These are phyloP conservation scores for Melangyna quadrimaculata DNA, from an alignment of 2,888 invertebrate genomes.

Conservation along the genomic window DNA sequence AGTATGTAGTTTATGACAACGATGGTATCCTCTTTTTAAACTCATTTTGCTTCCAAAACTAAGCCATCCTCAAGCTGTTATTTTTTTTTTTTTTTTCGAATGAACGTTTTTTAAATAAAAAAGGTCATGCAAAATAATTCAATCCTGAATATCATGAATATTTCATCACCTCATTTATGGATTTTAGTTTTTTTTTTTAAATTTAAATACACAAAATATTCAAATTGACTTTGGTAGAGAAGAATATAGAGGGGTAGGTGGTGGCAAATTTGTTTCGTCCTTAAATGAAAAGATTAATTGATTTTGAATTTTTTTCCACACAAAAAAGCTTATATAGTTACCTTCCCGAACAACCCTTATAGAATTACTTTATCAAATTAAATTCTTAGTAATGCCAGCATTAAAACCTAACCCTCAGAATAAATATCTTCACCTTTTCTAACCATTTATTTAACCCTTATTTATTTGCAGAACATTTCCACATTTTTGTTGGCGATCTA, in stretches of 20 bases:
- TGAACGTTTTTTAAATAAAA: neutral
- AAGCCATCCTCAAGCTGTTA: neutral
- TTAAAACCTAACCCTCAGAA: neutral
- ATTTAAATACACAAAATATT: neutral
- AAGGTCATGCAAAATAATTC: neutral
- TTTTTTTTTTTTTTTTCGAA: neutral
- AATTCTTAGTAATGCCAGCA: conserved; percentile 9
- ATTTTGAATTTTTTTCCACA: neutral
- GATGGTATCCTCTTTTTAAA: no score
- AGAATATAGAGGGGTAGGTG: neutral
- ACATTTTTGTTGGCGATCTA: conserved; percentile 99
- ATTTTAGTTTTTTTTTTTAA: neutral
- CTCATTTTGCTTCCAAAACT: neutral
- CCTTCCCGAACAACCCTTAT: neutral
- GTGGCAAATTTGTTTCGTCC: neutral
- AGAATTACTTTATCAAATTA: conserved; percentile 20
- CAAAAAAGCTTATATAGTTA: neutral
- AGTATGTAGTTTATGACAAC: no score
- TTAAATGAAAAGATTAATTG: conserved; percentile 14
- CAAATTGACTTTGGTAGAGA: neutral
- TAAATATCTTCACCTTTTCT: conserved; percentile 5
- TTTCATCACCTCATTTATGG: neutral
- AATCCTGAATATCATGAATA: conserved; percentile 9
- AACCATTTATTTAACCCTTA: conserved; percentile 66
- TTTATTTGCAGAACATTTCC: conserved; percentile 95